phyloP scores from a whole-genome alignment of 2,888 invertebrate genomes.

The Chorisops tibialis region DNA sequence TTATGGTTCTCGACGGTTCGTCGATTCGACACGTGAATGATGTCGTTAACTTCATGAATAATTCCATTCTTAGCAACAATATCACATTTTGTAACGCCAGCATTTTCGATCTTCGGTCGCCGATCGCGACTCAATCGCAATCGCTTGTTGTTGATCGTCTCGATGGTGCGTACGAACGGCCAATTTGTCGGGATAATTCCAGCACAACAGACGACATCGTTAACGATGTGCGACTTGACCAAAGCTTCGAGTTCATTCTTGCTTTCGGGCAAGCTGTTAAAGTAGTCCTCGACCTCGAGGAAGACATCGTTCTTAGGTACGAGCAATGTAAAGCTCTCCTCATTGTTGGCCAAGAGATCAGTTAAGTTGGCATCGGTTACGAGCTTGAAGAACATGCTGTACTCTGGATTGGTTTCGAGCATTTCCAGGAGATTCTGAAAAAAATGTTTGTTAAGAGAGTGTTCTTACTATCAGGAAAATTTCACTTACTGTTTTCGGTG shows the following conservation, averaged over 20 bases:
- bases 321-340: conserved; percentile 46
- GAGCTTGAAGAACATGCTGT: conserved; percentile 48
- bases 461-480: too few species aligned
- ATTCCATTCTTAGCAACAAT: conserved; percentile 49
- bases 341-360: conserved; percentile 42
- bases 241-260: conserved; percentile 41
- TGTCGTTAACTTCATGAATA: conserved; percentile 51
- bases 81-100: conserved; percentile 52
- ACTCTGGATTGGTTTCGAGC: conserved; percentile 47
- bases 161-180: conserved; percentile 51
- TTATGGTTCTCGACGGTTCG: conserved; percentile 32
- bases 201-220: conserved; percentile 51
- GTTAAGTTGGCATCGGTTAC: conserved; percentile 48
- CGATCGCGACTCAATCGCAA: conserved; percentile 50
- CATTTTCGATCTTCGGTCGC: conserved; percentile 51
- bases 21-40: conserved; percentile 40
- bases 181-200: conserved; percentile 51
- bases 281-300: conserved; percentile 45
- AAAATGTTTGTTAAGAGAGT: background rate
- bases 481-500: conserved; percentile 44
- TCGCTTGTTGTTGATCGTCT: conserved; percentile 46
- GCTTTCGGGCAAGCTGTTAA: conserved; percentile 38
- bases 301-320: conserved; percentile 52
- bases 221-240: conserved; percentile 49
- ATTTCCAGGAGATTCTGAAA: conserved; percentile 44